Base-by-base conservation (phyloP, 1,140 invertebrate genomes). In the Drosophila lacertosa region DNA sequence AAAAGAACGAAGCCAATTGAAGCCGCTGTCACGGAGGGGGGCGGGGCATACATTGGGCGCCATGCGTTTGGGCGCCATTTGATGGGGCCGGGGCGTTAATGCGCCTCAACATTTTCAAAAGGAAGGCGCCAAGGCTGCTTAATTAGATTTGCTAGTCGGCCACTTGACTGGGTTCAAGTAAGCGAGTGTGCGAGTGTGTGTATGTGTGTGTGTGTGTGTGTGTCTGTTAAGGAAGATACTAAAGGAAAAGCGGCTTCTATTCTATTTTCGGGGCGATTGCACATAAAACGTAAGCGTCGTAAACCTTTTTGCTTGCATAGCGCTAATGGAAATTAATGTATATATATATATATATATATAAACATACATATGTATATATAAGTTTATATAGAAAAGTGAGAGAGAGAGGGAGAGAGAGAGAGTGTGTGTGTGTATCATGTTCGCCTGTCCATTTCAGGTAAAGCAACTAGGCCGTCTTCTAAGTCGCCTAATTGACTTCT, bases 281-380 rank as follows among this genome's bases (percentile, higher is more conserved):
- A 44, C 80, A 84, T 83, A 74, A 84, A 84, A 80, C 73, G 81
- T 80, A 63, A 59, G 64, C 60, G 65, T 66, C 75, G 77, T 84
- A 84, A 84, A 88, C 81, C 73, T 74, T 81, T 59, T 63, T 42
- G 32, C 35, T 65, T 53, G 20, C 24, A 64, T 48, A 48, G 63
- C 47, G 51, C 76, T 83, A 83, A 83, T 86, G 80, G 81, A 83
- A 84, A 83, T 80, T 83, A 80, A 83, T 86, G 47, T 64, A 54
- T 35, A 35, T 65, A 40, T 58, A 40, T 66, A 20, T 35, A 37
- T 18, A 11, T 6, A 29, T 48, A 4, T n/a, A 11, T 6, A 29
- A 29, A 4, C 10, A 29, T 29, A 7, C 9, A 29, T 29, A 9
- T 29, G 26, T 29, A 29, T 5, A 4, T 5, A 9, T 2, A 4